Evolutionary conservation across 2,113 vertebrate genomes (phyloP).

Genomic region (Tringa solitaria): DNA sequence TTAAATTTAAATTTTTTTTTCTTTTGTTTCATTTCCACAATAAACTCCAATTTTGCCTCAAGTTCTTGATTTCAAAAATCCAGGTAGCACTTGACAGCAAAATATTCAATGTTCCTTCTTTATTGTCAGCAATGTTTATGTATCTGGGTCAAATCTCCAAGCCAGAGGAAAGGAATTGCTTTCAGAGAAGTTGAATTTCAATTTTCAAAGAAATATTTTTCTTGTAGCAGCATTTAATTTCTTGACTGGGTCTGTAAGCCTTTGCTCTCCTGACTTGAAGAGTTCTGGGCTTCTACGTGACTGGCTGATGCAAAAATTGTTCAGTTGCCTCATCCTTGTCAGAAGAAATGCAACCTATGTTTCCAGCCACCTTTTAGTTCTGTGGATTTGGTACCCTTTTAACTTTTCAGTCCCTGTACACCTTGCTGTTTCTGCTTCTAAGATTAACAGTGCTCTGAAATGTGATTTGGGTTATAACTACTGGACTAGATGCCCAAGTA

Average conservation of each 20-base stretch:
- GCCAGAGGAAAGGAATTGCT: neutral
- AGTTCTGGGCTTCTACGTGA: neutral
- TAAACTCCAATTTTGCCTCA: neutral
- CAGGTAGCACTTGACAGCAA: neutral
- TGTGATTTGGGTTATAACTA: neutral
- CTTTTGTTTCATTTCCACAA: neutral
- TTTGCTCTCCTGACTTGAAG: neutral
- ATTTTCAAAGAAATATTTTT: neutral
- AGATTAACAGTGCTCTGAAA: neutral
- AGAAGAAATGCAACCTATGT: accelerated
- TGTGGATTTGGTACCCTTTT: neutral
- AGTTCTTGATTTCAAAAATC: neutral
- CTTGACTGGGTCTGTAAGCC: neutral
- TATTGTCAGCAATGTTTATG: neutral
- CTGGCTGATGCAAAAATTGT: neutral
- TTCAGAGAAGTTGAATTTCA: neutral
- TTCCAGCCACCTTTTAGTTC: neutral
- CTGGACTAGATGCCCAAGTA: neutral
- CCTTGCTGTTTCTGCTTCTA: neutral
- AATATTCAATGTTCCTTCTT: neutral
- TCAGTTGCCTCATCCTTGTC: neutral
- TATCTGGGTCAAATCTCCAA: neutral
- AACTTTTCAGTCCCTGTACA: neutral
- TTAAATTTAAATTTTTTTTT: neutral
- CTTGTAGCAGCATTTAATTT: neutral